Base-by-base conservation (phyloP, 2,797 vertebrate genomes). In the Podarcis siculus region DNA sequence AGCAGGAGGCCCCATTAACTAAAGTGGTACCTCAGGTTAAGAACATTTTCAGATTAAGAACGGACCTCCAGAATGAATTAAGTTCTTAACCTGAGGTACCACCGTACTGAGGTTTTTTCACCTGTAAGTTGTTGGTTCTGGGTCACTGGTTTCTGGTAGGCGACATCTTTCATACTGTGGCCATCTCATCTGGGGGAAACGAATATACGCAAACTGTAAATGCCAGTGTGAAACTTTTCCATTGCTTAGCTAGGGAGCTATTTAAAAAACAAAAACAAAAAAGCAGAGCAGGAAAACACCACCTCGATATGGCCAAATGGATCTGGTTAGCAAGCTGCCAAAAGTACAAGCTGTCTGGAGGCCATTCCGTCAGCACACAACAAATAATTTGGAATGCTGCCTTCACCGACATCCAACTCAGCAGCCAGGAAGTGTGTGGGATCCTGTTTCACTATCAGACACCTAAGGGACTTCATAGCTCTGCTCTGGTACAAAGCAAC, bases 361-460 rank as follows among this genome's bases (percentile, higher is more conserved):
- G 61, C 25, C 17, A 76, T 21, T 76, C 27, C 1, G 27, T 75
- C 58, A 58, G 21, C 27, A 69, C 39, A 76, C 8, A 90, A 83
- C 67, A 80, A 90, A 80, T 79, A 8, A 77, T 49, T 58, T 86
- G 78, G 45, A 64, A 77, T 75, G 5, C 49, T 7, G 0, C 55
- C 32, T 89, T 55, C 58, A 30, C 19, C 19, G n/a, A 5, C 49
- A 49, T n/a, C 19, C n/a, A 85, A 30, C 30, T 49, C 30, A 72
- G 39, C 35, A 71, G 58, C 67, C 32, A 69, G 83, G 21, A 90
- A 92, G 77, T 21, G 30, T 35, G 58, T 30, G 86, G 67, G 30
- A 83, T n/a, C 30, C 78, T 91, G 21, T 85, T 93, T 80, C 45
- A 61, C 61, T 82, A 79, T 89, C 76, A 73, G 32, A 75, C 55